phyloP scores from a whole-genome alignment of 2,888 invertebrate species.

The Cantharis nigra region DNA sequence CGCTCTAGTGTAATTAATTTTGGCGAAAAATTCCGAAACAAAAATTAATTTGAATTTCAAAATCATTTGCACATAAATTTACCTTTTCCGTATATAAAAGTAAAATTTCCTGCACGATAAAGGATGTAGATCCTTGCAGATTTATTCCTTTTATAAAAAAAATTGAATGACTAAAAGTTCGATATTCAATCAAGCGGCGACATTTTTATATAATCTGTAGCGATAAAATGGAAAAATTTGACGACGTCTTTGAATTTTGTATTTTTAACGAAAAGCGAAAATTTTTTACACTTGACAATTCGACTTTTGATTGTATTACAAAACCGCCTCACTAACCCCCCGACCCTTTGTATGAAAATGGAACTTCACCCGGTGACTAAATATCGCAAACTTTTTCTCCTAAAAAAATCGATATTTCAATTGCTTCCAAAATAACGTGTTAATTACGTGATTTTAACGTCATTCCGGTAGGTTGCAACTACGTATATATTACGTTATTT shows the following conservation, averaged over 20 bases:
- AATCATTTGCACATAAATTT: not conserved
- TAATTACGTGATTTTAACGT: too few relatives aligned
- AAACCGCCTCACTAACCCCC: not conserved
- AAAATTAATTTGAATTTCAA: not conserved
- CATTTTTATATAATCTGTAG: not conserved
- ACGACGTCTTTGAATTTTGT: not conserved
- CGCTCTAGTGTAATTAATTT: not conserved
- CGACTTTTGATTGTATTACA: not conserved
- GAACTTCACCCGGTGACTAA: not conserved
- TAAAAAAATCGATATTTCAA: too few relatives aligned
- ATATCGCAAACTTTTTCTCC: not conserved
- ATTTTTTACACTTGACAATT: not conserved
- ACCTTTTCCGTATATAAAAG: not conserved
- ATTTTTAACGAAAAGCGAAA: not conserved
- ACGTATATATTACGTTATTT: too few relatives aligned
- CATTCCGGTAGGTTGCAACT: too few relatives aligned
- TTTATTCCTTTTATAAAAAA: not conserved
- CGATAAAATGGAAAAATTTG: not conserved
- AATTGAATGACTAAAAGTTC: not conserved
- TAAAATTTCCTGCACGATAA: not conserved
- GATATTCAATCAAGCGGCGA: not conserved
- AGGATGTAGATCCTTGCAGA: not conserved
- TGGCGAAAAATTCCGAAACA: not conserved
- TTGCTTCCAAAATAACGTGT: too few relatives aligned
- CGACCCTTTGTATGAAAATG: not conserved